Evolutionary conservation across 1,140 invertebrate genomes (phyloP).

Genomic region (Halictus rubicundus): DNA sequence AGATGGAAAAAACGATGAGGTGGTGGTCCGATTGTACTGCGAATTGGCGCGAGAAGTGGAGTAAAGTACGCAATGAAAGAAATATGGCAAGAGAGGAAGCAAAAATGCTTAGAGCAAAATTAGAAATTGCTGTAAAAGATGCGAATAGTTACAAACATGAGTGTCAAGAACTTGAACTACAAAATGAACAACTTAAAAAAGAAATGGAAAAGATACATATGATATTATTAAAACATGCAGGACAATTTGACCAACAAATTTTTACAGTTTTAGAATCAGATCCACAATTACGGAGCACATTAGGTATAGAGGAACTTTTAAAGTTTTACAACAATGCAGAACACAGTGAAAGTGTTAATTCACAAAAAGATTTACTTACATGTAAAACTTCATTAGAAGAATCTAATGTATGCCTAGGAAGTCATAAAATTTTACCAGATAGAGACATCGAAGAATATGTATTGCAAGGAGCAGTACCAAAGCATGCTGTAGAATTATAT

Average conservation of each 20-base stretch:
- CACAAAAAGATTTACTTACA: slow-evolving; percentile 57
- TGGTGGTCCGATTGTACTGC: slow-evolving; percentile 98
- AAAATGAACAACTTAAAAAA: slow-evolving; percentile 90
- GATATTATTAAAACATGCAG: slow-evolving; percentile 85
- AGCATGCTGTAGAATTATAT: slow-evolving; percentile 81
- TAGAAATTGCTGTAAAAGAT: slow-evolving; percentile 91
- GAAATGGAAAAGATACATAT: slow-evolving; percentile 89
- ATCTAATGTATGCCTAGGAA: slow-evolving; percentile 36
- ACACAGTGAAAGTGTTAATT: slow-evolving; percentile 44
- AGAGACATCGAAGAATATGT: slow-evolving; percentile 84
- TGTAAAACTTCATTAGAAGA: slow-evolving; percentile 63
- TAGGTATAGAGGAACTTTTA: slow-evolving; percentile 74
- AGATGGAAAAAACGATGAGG: slow-evolving; percentile 99
- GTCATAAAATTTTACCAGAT: slow-evolving; percentile 66
- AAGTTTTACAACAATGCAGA: slow-evolving; percentile 75
- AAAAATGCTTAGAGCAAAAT: slow-evolving; percentile 89
- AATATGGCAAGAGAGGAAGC: slow-evolving; percentile 94
- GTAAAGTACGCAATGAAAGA: slow-evolving; percentile 92
- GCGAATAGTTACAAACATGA: slow-evolving; percentile 87
- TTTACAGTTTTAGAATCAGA: slow-evolving; percentile 76
- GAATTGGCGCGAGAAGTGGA: slow-evolving; percentile 98
- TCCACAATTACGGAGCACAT: slow-evolving; percentile 72
- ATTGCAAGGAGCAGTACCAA: slow-evolving; percentile 84
- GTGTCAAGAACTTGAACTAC: slow-evolving; percentile 88
- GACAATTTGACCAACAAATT: slow-evolving; percentile 82